A percentile compares a stretch with the other conserved stretches of the same genome.
Evolutionary conservation across 2,113 vertebrate genomes (phyloP).

Genomic region (Podarcis raffonei): DNA sequence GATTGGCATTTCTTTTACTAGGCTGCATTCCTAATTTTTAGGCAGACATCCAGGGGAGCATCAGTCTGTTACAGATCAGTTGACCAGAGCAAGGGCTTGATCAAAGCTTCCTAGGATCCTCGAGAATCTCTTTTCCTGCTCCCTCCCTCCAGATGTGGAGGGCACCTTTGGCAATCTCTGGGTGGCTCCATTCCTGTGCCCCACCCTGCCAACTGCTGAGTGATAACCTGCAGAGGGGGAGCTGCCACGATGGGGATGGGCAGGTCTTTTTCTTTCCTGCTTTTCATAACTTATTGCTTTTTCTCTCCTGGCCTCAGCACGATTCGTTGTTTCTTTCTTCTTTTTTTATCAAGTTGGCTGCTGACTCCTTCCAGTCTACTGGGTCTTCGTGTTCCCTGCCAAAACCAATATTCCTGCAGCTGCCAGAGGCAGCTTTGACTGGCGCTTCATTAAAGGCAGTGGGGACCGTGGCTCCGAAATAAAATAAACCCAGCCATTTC

Average conservation of each 20-base stretch:
- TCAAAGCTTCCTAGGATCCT: neutral
- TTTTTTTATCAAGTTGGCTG: slow-evolving; percentile 71
- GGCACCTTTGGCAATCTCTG: neutral
- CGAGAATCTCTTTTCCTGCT: neutral
- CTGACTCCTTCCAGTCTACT: slow-evolving; percentile 75
- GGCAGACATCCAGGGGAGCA: neutral
- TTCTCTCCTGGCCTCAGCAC: slow-evolving; percentile 61
- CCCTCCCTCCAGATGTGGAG: neutral
- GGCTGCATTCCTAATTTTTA: neutral
- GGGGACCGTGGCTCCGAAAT: slow-evolving; percentile 64
- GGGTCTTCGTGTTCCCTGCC: slow-evolving; percentile 69
- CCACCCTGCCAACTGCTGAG: neutral
- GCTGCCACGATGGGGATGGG: neutral
- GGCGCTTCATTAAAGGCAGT: slow-evolving; percentile 72
- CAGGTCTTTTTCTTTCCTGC: neutral
- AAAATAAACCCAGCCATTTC: slow-evolving; percentile 71
- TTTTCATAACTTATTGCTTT: slow-evolving; percentile 45
- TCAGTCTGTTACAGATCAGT: neutral
- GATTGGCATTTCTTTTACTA: neutral
- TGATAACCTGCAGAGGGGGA: neutral
- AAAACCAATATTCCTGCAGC: slow-evolving; percentile 76
- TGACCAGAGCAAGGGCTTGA: neutral
- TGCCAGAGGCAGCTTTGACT: slow-evolving; percentile 72
- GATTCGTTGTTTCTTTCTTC: slow-evolving; percentile 46
- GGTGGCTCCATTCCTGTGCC: neutral